Conservation (phyloP, 2,113 vertebrate genomes). For the Podiceps cristatus region DNA sequence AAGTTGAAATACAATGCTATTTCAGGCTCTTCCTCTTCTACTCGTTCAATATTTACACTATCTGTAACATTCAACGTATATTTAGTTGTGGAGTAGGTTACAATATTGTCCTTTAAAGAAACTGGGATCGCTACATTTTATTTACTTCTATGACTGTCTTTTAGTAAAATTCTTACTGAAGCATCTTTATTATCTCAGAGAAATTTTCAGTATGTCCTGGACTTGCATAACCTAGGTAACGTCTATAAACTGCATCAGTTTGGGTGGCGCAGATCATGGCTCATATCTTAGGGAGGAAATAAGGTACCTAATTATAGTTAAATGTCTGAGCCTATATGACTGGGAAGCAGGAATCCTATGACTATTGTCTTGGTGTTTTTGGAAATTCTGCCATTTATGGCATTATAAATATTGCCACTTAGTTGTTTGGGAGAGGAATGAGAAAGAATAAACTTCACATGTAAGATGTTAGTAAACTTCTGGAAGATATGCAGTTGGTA, state of each 20-base stretch:
- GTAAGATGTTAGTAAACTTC: neutral
- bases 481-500: neutral
- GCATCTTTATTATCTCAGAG: neutral
- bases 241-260: neutral
- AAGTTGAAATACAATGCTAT: neutral
- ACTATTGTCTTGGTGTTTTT: neutral
- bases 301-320: neutral
- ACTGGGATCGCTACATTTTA: neutral
- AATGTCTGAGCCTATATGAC: neutral
- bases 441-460: neutral
- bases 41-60: neutral
- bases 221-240: rapidly evolving
- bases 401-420: neutral
- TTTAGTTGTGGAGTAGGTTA: neutral
- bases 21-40: neutral
- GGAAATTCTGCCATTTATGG: neutral
- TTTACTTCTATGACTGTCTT: neutral
- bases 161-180: neutral
- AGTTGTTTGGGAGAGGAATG: neutral
- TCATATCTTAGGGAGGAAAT: neutral
- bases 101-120: neutral
- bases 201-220: neutral
- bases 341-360: neutral
- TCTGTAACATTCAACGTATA: neutral
- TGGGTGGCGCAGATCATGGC: neutral